Percentiles rank a stretch among this genome's conserved stretches.
Evolutionary conservation across 1,140 invertebrate species (phyloP).

Genomic region (Drosophila suzukii): DNA sequence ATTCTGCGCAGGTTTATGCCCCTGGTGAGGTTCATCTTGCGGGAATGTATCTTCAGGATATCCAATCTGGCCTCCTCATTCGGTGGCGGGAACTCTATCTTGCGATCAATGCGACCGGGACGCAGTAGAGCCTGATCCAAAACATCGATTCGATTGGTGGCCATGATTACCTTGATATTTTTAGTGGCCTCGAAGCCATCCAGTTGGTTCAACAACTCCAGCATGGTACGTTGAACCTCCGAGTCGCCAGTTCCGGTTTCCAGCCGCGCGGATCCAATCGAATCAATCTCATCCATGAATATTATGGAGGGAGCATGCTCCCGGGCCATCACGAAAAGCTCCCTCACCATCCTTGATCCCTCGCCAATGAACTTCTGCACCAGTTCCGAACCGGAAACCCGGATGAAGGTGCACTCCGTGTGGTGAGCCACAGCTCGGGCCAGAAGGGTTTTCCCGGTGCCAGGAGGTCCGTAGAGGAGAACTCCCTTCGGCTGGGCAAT

Average conservation of each 20-base stretch:
- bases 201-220: conserved; percentile 98
- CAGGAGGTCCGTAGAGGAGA: conserved; percentile 98
- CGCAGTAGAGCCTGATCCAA: conserved; percentile 98
- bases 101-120: conserved; percentile 99
- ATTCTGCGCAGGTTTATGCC: conserved; percentile 99
- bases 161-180: conserved; percentile 99
- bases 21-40: conserved; percentile 99
- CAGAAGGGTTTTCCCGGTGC: conserved; percentile 94
- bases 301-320: conserved; percentile 99
- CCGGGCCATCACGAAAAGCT: conserved; percentile 99
- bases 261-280: conserved; percentile 99
- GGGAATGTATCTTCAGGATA: conserved; percentile 98
- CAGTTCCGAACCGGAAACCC: conserved; percentile 99
- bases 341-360: conserved; percentile 99
- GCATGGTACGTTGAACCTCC: conserved; percentile 99
- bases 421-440: conserved; percentile 99
- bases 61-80: conserved; percentile 99
- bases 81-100: conserved; percentile 99
- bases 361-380: conserved; percentile 99
- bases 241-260: conserved; percentile 99
- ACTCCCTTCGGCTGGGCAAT: conserved; percentile 99
- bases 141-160: conserved; percentile 99
- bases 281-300: conserved; percentile 99
- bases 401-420: conserved; percentile 99
- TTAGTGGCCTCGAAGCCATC: conserved; percentile 99